Evolutionary conservation across 2,113 vertebrate species (phyloP).

Genomic region (Thryonomys swinderianus): DNA sequence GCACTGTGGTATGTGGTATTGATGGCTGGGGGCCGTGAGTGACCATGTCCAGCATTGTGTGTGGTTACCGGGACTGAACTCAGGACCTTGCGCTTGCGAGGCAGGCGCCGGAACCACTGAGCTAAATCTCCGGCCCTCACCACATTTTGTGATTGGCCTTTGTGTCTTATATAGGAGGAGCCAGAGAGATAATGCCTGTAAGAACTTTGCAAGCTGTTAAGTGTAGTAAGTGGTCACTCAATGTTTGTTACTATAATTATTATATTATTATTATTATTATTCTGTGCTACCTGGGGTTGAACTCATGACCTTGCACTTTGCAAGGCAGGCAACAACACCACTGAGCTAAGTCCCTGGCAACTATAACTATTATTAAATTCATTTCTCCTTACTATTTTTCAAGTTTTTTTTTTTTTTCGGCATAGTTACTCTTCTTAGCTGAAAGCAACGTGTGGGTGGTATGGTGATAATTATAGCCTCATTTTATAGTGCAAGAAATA

Average conservation of each 20-base stretch:
- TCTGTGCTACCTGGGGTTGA: neutral
- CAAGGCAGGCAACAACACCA: no score
- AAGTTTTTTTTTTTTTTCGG: neutral
- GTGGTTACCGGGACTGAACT: no score
- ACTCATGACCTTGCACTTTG: neutral
- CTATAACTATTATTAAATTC: neutral
- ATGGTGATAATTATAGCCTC: neutral
- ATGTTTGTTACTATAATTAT: neutral
- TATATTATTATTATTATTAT: neutral
- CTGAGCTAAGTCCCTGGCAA: no score
- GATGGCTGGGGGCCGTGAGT: no score
- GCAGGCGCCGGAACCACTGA: no score
- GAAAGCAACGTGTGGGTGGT: neutral
- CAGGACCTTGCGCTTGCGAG: no score
- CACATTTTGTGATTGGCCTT: neutral
- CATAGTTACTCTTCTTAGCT: constrained; percentile 4
- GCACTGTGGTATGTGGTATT: no score
- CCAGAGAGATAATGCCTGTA: neutral
- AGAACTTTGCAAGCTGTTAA: constrained; percentile 26
- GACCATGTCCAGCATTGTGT: no score
- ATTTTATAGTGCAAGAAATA: constrained; percentile 19
- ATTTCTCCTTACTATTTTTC: constrained; percentile 39
- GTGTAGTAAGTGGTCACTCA: neutral
- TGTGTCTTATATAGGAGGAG: neutral
- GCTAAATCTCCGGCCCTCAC: no score